Evolutionary conservation across 2,888 invertebrate species (phyloP), one percentile per base, ranked within the genome.

Genomic region (Adineta ricciae): DNA sequence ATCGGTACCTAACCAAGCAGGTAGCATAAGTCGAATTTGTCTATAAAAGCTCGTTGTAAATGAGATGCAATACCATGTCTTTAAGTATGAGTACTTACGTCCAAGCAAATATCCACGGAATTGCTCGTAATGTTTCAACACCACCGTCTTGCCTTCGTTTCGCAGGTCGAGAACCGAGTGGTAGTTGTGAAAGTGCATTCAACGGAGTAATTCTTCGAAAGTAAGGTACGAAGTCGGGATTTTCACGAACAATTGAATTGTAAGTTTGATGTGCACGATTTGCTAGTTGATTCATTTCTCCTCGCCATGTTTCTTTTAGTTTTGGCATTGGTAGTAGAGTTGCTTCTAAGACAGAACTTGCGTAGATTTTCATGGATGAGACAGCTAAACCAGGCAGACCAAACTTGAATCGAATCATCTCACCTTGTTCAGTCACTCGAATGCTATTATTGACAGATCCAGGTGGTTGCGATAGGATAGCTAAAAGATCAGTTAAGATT

Each of bases 401-500:
- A 78, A 78, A 78, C n/a, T 78, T 78, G 41, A 78, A 78, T n/a
- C 78, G 78, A 21, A 78, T 78, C 78, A 78, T 78, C 41, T 78
- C 78, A 41, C 78, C 78, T 78, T 78, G 78, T 78, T 78, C 78
- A n/a, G 78, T 78, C 38, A 78, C 78, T 41, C 78, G 78, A 41
- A 78, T 78, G 41, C 41, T 78, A n/a, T 78, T 78, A 78, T 78
- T 78, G n/a, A 78, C 78, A 0, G 78, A 78, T 2, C 78, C 78
- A 78, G 78, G 78, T 41, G 78, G 78, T 41, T 78, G 78, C 3
- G 78, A 78, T 38, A 78, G n/a, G 41, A 78, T 78, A 41, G 78
- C 78, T 78, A n/a, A 7, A 78, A 73, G 24, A 64, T 27, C 27
- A 1, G n/a, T n/a, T n/a, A n/a, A n/a, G n/a, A n/a, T n/a, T n/a